Evolutionary conservation across 2,797 vertebrate genomes (phyloP), one percentile per base, ranked within the genome.

Genomic region (Dromococcyx pavoninus): DNA sequence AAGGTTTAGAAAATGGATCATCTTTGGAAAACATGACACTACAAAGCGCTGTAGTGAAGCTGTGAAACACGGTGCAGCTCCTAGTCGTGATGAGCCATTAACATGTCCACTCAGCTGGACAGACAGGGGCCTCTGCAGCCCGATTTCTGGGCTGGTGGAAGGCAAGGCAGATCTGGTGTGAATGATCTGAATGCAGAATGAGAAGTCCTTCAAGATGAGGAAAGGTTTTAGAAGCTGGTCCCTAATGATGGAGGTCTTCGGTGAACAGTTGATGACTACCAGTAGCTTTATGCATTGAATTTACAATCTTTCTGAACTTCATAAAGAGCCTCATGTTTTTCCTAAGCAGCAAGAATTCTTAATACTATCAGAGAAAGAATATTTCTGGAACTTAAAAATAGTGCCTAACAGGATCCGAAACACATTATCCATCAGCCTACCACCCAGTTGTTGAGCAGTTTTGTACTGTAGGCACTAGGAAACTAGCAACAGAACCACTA

Each of bases 61-160:
- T 43, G 27, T 24, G n/a, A 44, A 32, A 43, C 21, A 10, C 3
- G n/a, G 50, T 32, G 24, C n/a, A 39, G 51, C 46, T 72, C 17
- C 50, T 43, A 5, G 35, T 64, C 0, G 0, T 7, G 33, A 61
- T 5, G 35, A 56, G 27, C 24, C 41, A 19, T 15, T 24, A 17
- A 30, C 0, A 0, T 8, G 23, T 46, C 54, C 41, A 5, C 11
- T 32, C 43, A 43, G 11, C 17, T 17, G 30, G 7, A 13, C 7
- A 12, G 32, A 3, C 4, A 17, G 21, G 24, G 27, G 17, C 9
- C 10, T 50, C 50, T 46, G 56, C 35, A 50, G 61, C 24, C 66
- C 11, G 35, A 50, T 44, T 75, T 56, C 39, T 39, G 33, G 44
- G 57, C 33, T 53, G 17, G 37, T 0, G 1, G 51, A 53, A 33